Conservation (phyloP, 2,888 invertebrate species). For the Monopis laevigella region DNA sequence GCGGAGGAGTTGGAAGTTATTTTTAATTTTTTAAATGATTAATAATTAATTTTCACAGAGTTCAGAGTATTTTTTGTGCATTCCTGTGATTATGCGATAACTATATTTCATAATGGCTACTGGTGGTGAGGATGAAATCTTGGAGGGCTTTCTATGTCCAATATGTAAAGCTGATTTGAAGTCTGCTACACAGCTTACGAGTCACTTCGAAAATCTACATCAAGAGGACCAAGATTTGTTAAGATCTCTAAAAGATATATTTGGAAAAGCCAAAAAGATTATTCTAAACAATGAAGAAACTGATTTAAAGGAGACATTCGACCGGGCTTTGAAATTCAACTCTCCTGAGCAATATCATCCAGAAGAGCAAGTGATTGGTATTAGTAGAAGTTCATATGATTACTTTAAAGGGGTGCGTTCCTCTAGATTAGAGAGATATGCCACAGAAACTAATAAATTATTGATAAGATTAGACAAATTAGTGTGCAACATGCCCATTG, state of each 20-base stretch:
- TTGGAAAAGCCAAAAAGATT: slow-evolving; percentile 91
- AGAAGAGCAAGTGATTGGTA: slow-evolving; percentile 72
- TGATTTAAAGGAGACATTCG: slow-evolving; percentile 67
- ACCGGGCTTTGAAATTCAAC: slow-evolving; percentile 55
- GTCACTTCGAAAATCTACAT: slow-evolving; percentile 90
- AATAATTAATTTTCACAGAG: too few species aligned
- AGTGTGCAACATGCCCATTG: slow-evolving; percentile 80
- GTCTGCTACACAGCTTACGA: slow-evolving; percentile 82
- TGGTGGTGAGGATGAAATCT: slow-evolving; percentile 68
- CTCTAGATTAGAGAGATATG: slow-evolving; percentile 81
- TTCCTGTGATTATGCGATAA: too few species aligned
- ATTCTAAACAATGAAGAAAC: slow-evolving; percentile 81
- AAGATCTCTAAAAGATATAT: slow-evolving; percentile 82
- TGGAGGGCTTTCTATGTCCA: slow-evolving; percentile 95
- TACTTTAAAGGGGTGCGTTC: slow-evolving; percentile 77
- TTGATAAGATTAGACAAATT: slow-evolving; percentile 93
- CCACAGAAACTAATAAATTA: slow-evolving; percentile 94
- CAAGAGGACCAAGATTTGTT: slow-evolving; percentile 87
- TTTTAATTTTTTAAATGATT: too few species aligned
- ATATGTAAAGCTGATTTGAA: slow-evolving; percentile 92
- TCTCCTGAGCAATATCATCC: slow-evolving; percentile 37
- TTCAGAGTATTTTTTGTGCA: too few species aligned
- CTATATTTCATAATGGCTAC: slow-evolving; percentile 46
- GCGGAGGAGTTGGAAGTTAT: too few species aligned
- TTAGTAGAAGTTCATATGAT: slow-evolving; percentile 72